Base-by-base conservation (phyloP, 2,113 vertebrate species). In the Tupaia chinensis region DNA sequence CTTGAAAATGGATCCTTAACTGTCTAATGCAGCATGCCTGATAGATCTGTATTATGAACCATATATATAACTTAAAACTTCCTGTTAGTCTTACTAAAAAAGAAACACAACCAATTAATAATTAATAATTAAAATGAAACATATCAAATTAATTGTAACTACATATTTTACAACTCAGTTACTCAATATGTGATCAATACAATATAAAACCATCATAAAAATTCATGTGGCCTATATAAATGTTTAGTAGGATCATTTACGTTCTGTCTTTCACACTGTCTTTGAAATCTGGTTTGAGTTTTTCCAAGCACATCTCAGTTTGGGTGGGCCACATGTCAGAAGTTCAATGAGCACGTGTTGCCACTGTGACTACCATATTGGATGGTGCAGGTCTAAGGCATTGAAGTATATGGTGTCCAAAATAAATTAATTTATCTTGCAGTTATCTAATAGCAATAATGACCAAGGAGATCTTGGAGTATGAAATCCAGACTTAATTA, bases 81-180 rank as follows among this genome's bases (percentile, higher is more conserved):
- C 70, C 16, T 79, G 13, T 29, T 54, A 74, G 53, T 13, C 11
- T 88, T 15, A 22, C 58, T 72, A 23, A 61, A 60, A 79, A 84
- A 63, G 58, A 84, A 84, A 65, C 10, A 60, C 23, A 2, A 20
- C 7, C 20, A 91, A 61, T 58, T 70, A 85, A 34, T 79, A 74
- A 73, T 73, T 91, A 70, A 73, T 81, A 84, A 56, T 32, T 60
- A 58, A 88, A 90, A 92, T 66, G n/a, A 58, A 56, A 44, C 19
- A 72, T 9, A 66, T 23, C 8, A 92, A 83, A 34, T 32, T 86
- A 69, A 82, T 93, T 68, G 78, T 72, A 63, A n/a, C 86, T 68
- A 74, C 80, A 16, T 74, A 81, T 80, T 91, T 66, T 63, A 78
- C 85, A 81, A 89, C 54, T 92, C 14, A 78, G 7, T 63, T 87